These are phyloP conservation scores for Gymnarchus niloticus DNA, from an alignment of 2,113 vertebrate genomes.

Conservation along the genomic window DNA sequence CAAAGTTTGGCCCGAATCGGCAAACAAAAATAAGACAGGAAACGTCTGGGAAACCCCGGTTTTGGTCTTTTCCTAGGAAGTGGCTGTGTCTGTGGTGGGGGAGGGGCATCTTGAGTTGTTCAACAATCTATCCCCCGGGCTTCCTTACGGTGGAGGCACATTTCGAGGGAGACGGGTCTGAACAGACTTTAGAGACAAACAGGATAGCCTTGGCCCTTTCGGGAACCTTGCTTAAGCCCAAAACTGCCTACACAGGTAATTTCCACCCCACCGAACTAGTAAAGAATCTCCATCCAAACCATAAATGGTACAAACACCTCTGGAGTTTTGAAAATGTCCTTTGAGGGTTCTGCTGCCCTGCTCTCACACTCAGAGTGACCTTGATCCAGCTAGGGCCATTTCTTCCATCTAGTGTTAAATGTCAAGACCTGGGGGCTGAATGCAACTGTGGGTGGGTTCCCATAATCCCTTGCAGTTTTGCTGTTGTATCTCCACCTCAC, in stretches of 20 bases:
- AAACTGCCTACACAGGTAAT: neutral
- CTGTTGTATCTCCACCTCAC: neutral
- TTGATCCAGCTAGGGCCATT: neutral
- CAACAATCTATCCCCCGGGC: neutral
- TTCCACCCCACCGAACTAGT: too few species aligned
- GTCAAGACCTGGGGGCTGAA: neutral
- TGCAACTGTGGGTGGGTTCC: neutral
- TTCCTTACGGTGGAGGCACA: neutral
- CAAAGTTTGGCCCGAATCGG: neutral
- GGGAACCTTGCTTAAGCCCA: neutral
- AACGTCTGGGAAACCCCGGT: neutral
- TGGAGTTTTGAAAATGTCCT: neutral
- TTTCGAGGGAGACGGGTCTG: neutral
- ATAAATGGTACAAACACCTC: neutral
- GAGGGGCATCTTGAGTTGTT: neutral
- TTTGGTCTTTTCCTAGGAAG: constrained; percentile 5
- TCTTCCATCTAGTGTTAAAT: neutral
- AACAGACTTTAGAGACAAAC: neutral
- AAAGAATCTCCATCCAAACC: neutral
- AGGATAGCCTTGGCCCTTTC: neutral
- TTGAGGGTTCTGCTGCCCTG: neutral
- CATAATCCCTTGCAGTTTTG: neutral
- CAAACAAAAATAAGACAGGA: constrained; percentile 5
- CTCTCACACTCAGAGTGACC: neutral
- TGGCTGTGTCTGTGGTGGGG: neutral